phyloP scores from a whole-genome alignment of 2,113 vertebrate genomes.

The Baryphthengus martii region DNA sequence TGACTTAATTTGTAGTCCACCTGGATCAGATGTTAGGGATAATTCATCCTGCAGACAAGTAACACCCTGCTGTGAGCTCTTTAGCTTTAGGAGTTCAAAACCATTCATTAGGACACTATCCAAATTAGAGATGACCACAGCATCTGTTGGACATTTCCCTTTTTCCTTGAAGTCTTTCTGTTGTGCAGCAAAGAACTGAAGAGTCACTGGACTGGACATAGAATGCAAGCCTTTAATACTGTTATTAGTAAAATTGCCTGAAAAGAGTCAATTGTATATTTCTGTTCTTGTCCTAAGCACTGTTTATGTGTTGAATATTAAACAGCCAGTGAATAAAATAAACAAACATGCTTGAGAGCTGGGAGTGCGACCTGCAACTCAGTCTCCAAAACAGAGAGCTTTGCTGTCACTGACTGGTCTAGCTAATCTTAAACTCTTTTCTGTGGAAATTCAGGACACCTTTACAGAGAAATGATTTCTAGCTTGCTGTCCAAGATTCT shows the following conservation, averaged over 20 bases:
- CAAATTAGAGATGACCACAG: background rate
- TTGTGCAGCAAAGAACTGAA: background rate
- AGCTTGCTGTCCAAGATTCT: background rate
- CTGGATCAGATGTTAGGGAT: background rate
- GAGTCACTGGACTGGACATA: background rate
- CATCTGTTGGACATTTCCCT: background rate
- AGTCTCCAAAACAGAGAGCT: background rate
- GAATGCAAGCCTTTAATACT: background rate
- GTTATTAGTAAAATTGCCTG: background rate
- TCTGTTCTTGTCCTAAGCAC: background rate
- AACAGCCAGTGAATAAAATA: background rate
- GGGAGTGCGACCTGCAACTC: background rate
- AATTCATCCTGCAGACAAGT: background rate
- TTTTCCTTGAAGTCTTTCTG: background rate
- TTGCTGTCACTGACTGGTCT: background rate
- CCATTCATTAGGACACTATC: background rate
- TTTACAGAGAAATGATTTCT: background rate
- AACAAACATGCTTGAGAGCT: background rate
- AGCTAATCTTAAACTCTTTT: background rate
- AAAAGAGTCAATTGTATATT: background rate
- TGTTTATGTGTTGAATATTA: slow-evolving; percentile 1
- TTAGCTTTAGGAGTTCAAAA: background rate
- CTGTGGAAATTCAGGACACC: background rate
- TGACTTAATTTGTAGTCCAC: background rate
- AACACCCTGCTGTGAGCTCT: background rate